Percentiles rank a stretch among this genome's conserved stretches.
Conservation (phyloP, 2,888 invertebrate species). For the Laothoe populi region DNA sequence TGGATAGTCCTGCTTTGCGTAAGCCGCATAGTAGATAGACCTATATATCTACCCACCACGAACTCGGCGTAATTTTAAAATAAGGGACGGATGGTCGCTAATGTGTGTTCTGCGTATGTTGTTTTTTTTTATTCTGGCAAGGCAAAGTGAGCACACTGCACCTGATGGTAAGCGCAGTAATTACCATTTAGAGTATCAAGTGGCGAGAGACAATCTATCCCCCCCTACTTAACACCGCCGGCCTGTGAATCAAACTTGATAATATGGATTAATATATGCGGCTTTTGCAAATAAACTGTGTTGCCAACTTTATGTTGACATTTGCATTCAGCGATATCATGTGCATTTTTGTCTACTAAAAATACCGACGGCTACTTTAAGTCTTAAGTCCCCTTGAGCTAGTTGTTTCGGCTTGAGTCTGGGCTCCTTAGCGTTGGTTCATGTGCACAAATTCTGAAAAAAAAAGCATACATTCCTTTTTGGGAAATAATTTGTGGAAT, state of each 20-base stretch:
- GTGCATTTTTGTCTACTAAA: constrained; percentile 1
- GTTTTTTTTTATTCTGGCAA: too few relatives aligned
- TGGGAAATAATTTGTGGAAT: background rate
- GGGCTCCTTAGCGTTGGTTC: background rate
- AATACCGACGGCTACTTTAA: background rate
- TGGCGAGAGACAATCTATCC: too few relatives aligned
- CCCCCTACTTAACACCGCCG: too few relatives aligned
- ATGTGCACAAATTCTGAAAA: background rate
- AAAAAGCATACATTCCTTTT: background rate
- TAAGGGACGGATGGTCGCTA: constrained; percentile 1
- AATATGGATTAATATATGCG: constrained; percentile 17
- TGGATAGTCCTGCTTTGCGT: constrained; percentile 27
- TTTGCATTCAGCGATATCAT: background rate
- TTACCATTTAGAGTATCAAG: too few relatives aligned
- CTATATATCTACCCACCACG: constrained; percentile 8
- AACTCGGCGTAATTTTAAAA: constrained; percentile 4
- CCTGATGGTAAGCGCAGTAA: too few relatives aligned
- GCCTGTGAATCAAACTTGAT: too few relatives aligned
- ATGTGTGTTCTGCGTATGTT: constrained; percentile 10
- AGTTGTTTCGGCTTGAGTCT: constrained; percentile 4
- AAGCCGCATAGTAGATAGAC: constrained; percentile 26
- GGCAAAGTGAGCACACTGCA: too few relatives aligned
- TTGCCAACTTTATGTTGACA: constrained; percentile 13
- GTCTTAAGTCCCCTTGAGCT: constrained; percentile 5
- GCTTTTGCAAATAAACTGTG: constrained; percentile 9